Base-by-base conservation (phyloP, 2,113 vertebrate genomes). In the Plotosus lineatus region DNA sequence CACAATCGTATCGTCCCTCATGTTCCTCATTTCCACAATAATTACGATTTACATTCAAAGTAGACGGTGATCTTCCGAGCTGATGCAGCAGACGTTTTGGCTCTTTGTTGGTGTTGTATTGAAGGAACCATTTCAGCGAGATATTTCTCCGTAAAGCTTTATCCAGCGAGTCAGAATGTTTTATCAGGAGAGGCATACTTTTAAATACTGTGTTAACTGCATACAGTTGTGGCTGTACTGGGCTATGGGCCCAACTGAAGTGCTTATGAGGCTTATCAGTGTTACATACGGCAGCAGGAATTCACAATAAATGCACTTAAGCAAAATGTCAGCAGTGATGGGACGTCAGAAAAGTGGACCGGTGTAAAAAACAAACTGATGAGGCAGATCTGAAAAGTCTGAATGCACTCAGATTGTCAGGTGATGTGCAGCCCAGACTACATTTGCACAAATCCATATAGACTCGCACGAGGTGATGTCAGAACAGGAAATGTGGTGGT, bases 131-230 rank as follows among this genome's bases (percentile, higher is more conserved):
- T 76, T 53, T 60, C 1, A n/a, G 56, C 23, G 31, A 12, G 8
- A 46, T 23, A 31, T 72, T 73, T 81, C 74, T 31, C 66, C n/a
- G 19, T 28, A 68, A 40, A 78, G 69, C 50, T 72, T 81, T 48
- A n/a, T 23, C 33, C 61, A 79, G 21, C 69, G 51, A 78, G 77
- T 75, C 60, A 78, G n/a, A 81, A 44, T 7, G 14, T 21, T 56
- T 80, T 81, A 44, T 77, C 78, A 74, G n/a, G 42, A 15, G 53
- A 31, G 61, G 33, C 15, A 28, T 51, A 78, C 60, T 78, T 36
- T 72, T 75, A 82, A 69, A 26, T 26, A 12, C 26, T 26, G 12
- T 46, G 56, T 75, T 79, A 81, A 73, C 61, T 36, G 69, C 75
- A 68, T 55, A n/a, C 33, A 44, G 79, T 79, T 76, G 38, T 69